Conservation (phyloP, 2,888 invertebrate genomes). For the Parnassius mnemosyne region DNA sequence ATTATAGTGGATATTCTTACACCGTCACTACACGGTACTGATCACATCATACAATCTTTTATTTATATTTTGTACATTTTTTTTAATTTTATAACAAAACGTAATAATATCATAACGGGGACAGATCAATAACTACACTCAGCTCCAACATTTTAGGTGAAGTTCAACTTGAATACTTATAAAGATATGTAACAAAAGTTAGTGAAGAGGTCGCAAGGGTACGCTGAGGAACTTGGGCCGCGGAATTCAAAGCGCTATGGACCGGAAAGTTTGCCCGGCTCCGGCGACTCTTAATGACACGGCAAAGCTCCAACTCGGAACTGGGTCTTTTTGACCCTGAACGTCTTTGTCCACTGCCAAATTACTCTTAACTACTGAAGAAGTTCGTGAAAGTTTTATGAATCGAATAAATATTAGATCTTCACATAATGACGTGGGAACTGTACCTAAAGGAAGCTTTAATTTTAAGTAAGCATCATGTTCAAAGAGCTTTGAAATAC, state of each 20-base stretch:
- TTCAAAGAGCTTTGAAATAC: neutral
- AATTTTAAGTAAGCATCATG: neutral
- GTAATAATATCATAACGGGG: too few species aligned
- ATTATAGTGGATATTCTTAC: too few species aligned
- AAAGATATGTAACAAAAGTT: neutral
- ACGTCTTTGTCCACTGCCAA: conserved; percentile 1
- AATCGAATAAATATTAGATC: neutral
- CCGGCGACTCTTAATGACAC: neutral
- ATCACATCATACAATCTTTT: too few species aligned
- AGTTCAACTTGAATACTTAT: neutral
- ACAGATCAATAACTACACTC: too few species aligned
- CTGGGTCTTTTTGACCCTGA: conserved; percentile 1
- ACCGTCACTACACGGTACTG: too few species aligned
- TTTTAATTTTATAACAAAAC: too few species aligned
- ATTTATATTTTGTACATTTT: too few species aligned
- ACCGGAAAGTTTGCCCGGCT: neutral
- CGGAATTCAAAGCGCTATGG: neutral
- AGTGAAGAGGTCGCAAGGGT: neutral
- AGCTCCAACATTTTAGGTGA: too few species aligned
- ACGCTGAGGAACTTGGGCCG: neutral
- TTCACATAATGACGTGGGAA: neutral
- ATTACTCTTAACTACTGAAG: conserved; percentile 3
- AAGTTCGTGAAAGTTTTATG: conserved; percentile 1
- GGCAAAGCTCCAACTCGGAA: neutral
- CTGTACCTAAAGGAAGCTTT: neutral